Conservation (phyloP, 2,888 invertebrate genomes). For the Hemistola chrysoprasaria region DNA sequence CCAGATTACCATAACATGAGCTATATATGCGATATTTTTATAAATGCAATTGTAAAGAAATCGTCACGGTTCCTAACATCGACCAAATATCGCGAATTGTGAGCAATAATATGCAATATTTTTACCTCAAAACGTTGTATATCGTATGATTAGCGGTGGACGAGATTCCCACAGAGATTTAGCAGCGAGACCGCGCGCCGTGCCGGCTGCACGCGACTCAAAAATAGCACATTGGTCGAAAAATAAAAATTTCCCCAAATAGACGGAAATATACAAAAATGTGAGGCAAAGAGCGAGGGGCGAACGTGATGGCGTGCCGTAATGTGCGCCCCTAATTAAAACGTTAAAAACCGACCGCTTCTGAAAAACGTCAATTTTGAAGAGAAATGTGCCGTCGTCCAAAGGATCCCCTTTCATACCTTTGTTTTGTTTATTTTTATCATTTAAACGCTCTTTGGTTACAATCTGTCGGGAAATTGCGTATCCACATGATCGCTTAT, state of each 20-base stretch:
- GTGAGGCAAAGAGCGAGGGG: constrained; percentile 77
- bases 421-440: constrained; percentile 67
- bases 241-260: constrained; percentile 81
- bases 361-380: constrained; percentile 81
- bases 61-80: not conserved
- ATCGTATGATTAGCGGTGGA: constrained; percentile 49
- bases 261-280: constrained; percentile 82
- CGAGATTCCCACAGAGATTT: constrained; percentile 80
- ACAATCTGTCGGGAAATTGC: constrained; percentile 55
- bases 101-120: constrained; percentile 4
- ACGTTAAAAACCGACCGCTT: constrained; percentile 80
- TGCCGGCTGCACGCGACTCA: constrained; percentile 79
- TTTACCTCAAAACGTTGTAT: constrained; percentile 33
- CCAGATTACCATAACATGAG: constrained; percentile 13
- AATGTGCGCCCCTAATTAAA: constrained; percentile 83
- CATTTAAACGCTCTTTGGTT: constrained; percentile 53
- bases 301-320: constrained; percentile 78
- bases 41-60: not conserved
- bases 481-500: constrained; percentile 16
- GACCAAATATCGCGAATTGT: constrained; percentile 6
- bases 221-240: constrained; percentile 81
- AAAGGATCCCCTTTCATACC: constrained; percentile 73
- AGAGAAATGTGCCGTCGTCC: constrained; percentile 80
- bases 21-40: not conserved
- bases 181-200: constrained; percentile 67